Base-by-base conservation (phyloP, 2,797 vertebrate genomes). In the Melanotaenia boesemani region DNA sequence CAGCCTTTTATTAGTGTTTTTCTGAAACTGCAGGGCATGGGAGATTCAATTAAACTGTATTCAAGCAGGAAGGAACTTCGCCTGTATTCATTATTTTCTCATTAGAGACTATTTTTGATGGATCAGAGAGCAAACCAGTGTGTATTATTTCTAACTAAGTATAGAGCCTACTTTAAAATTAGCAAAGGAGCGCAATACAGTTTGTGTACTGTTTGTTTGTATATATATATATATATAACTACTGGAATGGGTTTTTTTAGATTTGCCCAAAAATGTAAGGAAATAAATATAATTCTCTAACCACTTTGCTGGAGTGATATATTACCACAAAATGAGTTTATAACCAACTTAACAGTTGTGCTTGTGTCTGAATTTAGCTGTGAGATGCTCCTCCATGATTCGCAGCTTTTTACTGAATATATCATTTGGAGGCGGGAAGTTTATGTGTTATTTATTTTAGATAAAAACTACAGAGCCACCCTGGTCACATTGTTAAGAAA, bases 61-160 rank as follows among this genome's bases (percentile, higher is more conserved):
- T 55, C 32, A 52, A 55, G 28, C 9, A n/a, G 9, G 28, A 36
- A 3, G 22, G 57, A 68, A 65, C 56, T 59, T 3, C 13, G 3
- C 57, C 20, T 30, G 5, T 26, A n/a, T 48, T 61, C 46, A 63
- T 68, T 68, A 52, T 58, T 72, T 67, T 37, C 36, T 57, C 50
- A 48, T 50, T 57, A 5, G 55, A 36, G 15, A 15, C 4, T 16
- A 24, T 63, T 56, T 34, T 50, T 18, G 2, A 22, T 48, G 24
- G 5, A n/a, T 54, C 44, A 36, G 5, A 1, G 12, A 54, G 36
- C 20, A 55, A 46, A 67, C 34, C 6, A 62, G 13, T 62, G 57
- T 11, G 22, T 44, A 30, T 44, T 28, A 55, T 8, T 62, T 2
- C 54, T 55, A 61, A 67, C 11, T 12, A 56, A 37, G 36, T 26